These are phyloP conservation scores for Cosmia pyralina DNA, from an alignment of 2,888 invertebrate genomes.

Conservation along the genomic window DNA sequence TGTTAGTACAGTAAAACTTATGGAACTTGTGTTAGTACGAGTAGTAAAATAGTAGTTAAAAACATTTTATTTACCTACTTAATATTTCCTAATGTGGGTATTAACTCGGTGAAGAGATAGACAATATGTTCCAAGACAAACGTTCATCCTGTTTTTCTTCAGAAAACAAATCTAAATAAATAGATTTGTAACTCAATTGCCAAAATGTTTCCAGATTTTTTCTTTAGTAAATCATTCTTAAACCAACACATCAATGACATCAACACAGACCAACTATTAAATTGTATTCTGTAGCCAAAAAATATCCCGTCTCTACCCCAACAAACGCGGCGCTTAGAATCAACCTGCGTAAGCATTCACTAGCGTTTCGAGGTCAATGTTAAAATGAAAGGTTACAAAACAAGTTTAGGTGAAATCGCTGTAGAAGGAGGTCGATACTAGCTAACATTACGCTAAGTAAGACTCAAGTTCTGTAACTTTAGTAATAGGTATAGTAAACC, in stretches of 20 bases:
- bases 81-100: too few relatives aligned
- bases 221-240: not conserved
- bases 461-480: slow-evolving; percentile 16
- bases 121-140: too few relatives aligned
- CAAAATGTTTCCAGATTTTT: not conserved
- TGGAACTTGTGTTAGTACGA: too few relatives aligned
- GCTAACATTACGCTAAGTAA: slow-evolving; percentile 31
- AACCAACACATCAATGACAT: not conserved
- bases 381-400: slow-evolving; percentile 63
- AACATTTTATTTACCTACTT: too few relatives aligned
- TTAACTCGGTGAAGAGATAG: too few relatives aligned
- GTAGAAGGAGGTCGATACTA: slow-evolving; percentile 52
- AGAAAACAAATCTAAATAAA: too few relatives aligned
- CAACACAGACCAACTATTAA: not conserved
- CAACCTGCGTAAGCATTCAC: slow-evolving; percentile 36
- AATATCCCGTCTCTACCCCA: not conserved
- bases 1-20: too few relatives aligned
- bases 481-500: not conserved
- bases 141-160: too few relatives aligned
- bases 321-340: not conserved
- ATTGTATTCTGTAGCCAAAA: not conserved
- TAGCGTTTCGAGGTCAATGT: slow-evolving; percentile 60
- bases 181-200: too few relatives aligned
- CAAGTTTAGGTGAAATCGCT: slow-evolving; percentile 52
- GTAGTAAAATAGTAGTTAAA: too few relatives aligned